These are phyloP conservation scores for Apteryx owenii DNA, from an alignment of 2,113 vertebrate genomes.

Conservation along the genomic window DNA sequence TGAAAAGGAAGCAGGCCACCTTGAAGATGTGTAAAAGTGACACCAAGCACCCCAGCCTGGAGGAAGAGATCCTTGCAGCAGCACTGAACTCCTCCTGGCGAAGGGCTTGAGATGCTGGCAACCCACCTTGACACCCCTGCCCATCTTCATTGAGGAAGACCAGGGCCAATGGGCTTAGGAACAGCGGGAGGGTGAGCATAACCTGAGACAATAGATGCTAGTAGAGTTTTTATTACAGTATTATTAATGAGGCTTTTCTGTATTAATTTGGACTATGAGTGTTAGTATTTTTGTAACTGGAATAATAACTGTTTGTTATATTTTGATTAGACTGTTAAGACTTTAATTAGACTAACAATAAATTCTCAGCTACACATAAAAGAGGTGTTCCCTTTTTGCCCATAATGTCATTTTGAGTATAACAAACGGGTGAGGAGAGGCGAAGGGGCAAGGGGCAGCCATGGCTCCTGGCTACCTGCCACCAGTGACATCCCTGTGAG, in stretches of 20 bases:
- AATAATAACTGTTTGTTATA: background rate
- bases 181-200: background rate
- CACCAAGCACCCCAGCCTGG: background rate
- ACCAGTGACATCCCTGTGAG: rapidly evolving
- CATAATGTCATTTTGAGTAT: background rate
- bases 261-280: background rate
- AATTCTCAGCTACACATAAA: background rate
- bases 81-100: background rate
- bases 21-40: background rate
- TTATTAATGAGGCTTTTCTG: background rate
- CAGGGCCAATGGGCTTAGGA: background rate
- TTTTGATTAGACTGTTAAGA: background rate
- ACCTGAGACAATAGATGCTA: background rate
- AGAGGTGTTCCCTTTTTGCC: background rate
- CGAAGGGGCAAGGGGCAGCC: background rate
- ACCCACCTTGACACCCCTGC: background rate
- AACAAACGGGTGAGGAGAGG: background rate
- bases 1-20: background rate
- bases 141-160: background rate
- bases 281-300: background rate
- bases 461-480: background rate
- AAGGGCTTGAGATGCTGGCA: background rate
- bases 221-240: background rate
- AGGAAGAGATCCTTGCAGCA: background rate
- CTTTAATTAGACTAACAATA: background rate